Evolutionary conservation across 2,797 vertebrate genomes (phyloP).

Genomic region (Cossypha niveicapilla): DNA sequence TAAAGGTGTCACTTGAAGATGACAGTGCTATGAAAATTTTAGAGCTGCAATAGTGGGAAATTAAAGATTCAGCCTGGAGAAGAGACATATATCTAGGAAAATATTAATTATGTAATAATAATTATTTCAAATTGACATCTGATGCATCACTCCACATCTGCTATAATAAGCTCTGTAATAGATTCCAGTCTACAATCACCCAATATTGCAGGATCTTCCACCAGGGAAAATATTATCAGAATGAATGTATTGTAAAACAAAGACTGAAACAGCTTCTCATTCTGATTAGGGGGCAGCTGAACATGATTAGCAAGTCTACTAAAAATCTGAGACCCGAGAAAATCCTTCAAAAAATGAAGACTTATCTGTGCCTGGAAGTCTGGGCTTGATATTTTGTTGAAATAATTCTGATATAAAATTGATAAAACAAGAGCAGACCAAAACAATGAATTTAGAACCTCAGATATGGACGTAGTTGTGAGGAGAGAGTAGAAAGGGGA

Average conservation of each 20-base stretch:
- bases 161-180: not conserved
- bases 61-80: not conserved
- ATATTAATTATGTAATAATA: not conserved
- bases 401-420: not conserved
- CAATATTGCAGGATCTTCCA: not conserved
- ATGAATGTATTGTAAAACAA: not conserved
- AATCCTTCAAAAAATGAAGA: not conserved
- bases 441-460: not conserved
- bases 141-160: not conserved
- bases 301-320: not conserved
- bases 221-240: not conserved
- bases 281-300: not conserved
- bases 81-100: not conserved
- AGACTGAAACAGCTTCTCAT: not conserved
- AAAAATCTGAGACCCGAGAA: not conserved
- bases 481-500: not conserved
- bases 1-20: conserved; percentile 6
- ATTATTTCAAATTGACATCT: not conserved
- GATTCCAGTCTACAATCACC: not conserved
- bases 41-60: not conserved
- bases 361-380: not conserved
- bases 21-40: not conserved
- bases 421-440: not conserved
- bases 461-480: not conserved
- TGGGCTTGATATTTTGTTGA: not conserved